A percentile compares a stretch with the other conserved stretches of the same genome.
Conservation (phyloP, 2,888 invertebrate species). For the Lasioglossum lativentre region DNA sequence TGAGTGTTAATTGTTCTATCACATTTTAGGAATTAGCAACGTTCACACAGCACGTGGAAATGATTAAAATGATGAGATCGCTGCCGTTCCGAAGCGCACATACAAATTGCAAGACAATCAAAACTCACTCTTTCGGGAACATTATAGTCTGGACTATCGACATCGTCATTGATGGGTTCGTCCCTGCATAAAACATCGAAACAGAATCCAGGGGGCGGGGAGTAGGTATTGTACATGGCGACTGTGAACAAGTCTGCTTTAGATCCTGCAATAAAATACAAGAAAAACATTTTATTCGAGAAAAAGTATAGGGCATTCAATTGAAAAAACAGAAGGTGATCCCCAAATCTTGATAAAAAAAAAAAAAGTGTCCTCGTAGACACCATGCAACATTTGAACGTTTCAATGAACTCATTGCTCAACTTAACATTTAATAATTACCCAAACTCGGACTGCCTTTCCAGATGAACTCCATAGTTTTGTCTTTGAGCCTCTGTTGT, state of each 20-base stretch:
- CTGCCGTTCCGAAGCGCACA: too few relatives aligned
- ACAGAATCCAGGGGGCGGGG: slow-evolving; percentile 95
- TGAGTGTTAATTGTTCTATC: neutral
- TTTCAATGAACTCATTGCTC: too few relatives aligned
- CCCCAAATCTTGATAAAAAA: too few relatives aligned
- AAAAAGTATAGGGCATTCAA: too few relatives aligned
- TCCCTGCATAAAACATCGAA: slow-evolving; percentile 95
- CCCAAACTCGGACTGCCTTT: slow-evolving; percentile 90
- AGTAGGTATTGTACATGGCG: slow-evolving; percentile 92
- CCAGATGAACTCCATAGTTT: slow-evolving; percentile 95
- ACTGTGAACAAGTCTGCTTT: slow-evolving; percentile 93
- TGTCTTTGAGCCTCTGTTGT: slow-evolving; percentile 85
- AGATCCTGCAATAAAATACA: slow-evolving; percentile 83
- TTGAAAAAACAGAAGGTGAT: too few relatives aligned
- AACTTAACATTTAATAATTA: slow-evolving; percentile 74
- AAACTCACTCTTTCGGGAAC: slow-evolving; percentile 89
- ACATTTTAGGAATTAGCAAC: neutral
- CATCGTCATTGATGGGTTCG: slow-evolving; percentile 94
- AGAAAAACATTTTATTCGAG: too few relatives aligned
- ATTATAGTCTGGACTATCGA: slow-evolving; percentile 92
- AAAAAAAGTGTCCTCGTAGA: too few relatives aligned
- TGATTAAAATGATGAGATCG: too few relatives aligned
- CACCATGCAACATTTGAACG: too few relatives aligned
- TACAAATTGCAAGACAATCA: neutral
- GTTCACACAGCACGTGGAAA: neutral